phyloP scores from a whole-genome alignment of 2,113 vertebrate genomes.

The Condylura cristata region DNA sequence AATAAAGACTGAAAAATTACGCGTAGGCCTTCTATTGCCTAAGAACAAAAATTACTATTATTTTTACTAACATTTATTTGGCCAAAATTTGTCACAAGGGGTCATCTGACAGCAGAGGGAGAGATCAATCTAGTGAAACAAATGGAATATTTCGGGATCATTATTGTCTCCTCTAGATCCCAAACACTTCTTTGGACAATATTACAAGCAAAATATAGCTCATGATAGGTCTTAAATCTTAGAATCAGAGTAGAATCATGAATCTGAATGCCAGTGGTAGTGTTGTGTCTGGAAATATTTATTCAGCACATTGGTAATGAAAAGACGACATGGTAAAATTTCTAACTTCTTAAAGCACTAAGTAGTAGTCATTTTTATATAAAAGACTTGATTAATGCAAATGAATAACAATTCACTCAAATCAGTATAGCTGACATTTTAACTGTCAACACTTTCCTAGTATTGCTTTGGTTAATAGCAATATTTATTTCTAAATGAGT shows the following conservation, averaged over 20 bases:
- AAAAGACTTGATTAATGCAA: neutral
- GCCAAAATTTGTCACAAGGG: neutral
- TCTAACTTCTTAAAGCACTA: conserved; percentile 14
- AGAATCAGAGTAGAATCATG: neutral
- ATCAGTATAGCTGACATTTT: neutral
- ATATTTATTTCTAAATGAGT: neutral
- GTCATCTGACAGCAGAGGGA: neutral
- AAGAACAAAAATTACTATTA: neutral
- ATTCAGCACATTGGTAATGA: neutral
- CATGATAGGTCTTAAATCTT: neutral
- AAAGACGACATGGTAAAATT: neutral
- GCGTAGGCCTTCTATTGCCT: neutral
- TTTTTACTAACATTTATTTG: neutral
- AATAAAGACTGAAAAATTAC: neutral
- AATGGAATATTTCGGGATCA: neutral
- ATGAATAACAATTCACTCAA: conserved; percentile 37
- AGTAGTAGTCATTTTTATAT: neutral
- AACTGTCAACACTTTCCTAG: neutral
- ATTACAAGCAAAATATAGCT: neutral
- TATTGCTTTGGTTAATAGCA: neutral
- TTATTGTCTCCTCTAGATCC: neutral
- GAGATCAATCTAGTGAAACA: neutral
- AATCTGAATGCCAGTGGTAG: neutral
- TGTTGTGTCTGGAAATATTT: conserved; percentile 34
- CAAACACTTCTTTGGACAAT: neutral